Evolutionary conservation across 2,113 vertebrate species (phyloP), one percentile per base, ranked within the genome.

Genomic region (Psephotus haematonotus): DNA sequence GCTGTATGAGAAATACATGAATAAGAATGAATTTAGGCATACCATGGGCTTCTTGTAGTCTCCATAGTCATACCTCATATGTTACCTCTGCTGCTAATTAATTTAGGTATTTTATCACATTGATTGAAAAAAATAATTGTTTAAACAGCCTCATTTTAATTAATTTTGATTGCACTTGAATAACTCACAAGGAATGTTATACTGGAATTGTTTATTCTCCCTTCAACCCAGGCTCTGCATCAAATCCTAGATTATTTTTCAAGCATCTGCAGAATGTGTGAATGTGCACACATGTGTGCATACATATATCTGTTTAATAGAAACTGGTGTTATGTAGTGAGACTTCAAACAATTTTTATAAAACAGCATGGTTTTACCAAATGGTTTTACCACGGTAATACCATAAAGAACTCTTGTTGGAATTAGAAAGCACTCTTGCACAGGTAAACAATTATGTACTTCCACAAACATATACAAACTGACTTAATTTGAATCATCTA

Each of bases 271-370:
- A 59, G 17, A 35, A 19, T 3, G 0, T 37, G 7, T 35, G 23
- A 17, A 43, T 15, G 13, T 16, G 9, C 19, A 64, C 20, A 33
- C 0, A 37, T 37, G 1, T 3, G 6, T 49, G 19, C 6, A 35
- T 28, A 8, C 0, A 1, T 10, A 7, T 2, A 2, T 7, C 15
- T 50, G 3, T 25, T 75, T 50, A 70, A 59, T 4, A 68, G 8
- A 82, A 79, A 13, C 3, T 41, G 4, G 1, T 12, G 37, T 79
- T 41, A 13, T 33, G 13, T 22, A 64, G 39, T 18, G 8, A 65
- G 7, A 49, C 8, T 5, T 7, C 9, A 53, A 64, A 46, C 3
- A 67, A 17, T 72, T 82, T 75, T 76, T 7, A 3, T 33, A 33
- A 37, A 11, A 9, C 4, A 28, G 7, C 37, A 37, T 37, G 37